Base-by-base conservation (phyloP, 1,140 invertebrate species). In the Colletes gigas region DNA sequence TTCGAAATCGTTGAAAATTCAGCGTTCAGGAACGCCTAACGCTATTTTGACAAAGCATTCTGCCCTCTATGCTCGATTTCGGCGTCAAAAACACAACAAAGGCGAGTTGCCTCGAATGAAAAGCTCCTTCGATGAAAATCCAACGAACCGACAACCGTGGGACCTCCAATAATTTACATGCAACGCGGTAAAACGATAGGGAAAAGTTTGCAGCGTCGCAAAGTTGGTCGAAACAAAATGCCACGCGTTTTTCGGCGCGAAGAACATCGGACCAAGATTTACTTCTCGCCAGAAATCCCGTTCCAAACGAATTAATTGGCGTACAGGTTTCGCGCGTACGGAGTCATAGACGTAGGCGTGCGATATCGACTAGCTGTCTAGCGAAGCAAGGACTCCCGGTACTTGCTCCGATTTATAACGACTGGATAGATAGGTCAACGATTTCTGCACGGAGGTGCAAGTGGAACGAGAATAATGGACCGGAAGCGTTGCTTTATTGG, bases 401-500 rank as follows among this genome's bases (percentile, higher is more conserved):
- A 39, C 14, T n/a, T 50, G 72, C 14, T 39, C 57, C 69, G 72
- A 85, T 85, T 85, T 85, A 85, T 78, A 81, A 82, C 75, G 69
- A 84, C 52, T 70, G 57, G 70, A 82, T 78, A 85, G 69, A 78
- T 85, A 70, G 83, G 78, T 85, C 69, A 78, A 84, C 63, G 63
- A 60, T 71, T 78, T 70, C 21, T 57, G 47, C 30, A 62, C 21
- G 57, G 44, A 21, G 72, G 21, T 39, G 62, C 30, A 39, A 82
- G 65, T 55, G 70, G 74, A 85, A 75, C 66, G 59, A 81, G 79
- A 81, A 85, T 67, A 82, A 76, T 79, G 75, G 80, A 59, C 80
- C 57, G 75, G 55, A 86, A 85, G 66, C 76, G 82, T 83, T 75
- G 69, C 52, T 84, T 84, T 86, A 85, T 86, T 82, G 71, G 62